phyloP scores from a whole-genome alignment of 2,888 invertebrate genomes.

The Myopa tessellatipennis region DNA sequence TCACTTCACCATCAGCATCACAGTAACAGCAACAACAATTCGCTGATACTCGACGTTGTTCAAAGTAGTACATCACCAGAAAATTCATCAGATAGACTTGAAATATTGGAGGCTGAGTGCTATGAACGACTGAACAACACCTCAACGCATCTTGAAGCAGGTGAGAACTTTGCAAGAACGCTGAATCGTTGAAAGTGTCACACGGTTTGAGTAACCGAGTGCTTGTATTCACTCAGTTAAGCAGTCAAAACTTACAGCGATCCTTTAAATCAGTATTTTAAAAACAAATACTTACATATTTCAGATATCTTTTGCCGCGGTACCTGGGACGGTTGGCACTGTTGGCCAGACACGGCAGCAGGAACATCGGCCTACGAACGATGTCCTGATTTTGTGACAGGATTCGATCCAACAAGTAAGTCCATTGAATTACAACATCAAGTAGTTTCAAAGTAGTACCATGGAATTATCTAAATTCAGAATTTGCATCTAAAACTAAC shows the following conservation, averaged over 20 bases:
- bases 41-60: constrained; percentile 25
- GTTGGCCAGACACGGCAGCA: constrained; percentile 79
- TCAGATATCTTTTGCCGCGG: constrained; percentile 76
- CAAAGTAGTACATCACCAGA: constrained; percentile 46
- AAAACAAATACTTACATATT: background rate
- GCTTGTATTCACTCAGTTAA: no score
- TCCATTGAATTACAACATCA: constrained; percentile 49
- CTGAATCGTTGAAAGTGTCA: no score
- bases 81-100: constrained; percentile 56
- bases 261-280: background rate
- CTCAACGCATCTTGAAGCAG: constrained; percentile 50
- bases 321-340: constrained; percentile 86
- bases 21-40: constrained; percentile 46
- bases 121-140: constrained; percentile 59
- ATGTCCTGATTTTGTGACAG: constrained; percentile 81
- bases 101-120: constrained; percentile 59
- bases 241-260: no score
- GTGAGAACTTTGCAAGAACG: constrained; percentile 48
- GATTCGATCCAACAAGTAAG: constrained; percentile 81
- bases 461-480: no score
- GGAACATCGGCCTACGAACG: constrained; percentile 75
- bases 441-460: no score
- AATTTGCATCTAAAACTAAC: no score
- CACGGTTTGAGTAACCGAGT: no score
- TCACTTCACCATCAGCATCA: constrained; percentile 13